Evolutionary conservation across 1,140 invertebrate genomes (phyloP).

Genomic region (Trichoplusia ni): DNA sequence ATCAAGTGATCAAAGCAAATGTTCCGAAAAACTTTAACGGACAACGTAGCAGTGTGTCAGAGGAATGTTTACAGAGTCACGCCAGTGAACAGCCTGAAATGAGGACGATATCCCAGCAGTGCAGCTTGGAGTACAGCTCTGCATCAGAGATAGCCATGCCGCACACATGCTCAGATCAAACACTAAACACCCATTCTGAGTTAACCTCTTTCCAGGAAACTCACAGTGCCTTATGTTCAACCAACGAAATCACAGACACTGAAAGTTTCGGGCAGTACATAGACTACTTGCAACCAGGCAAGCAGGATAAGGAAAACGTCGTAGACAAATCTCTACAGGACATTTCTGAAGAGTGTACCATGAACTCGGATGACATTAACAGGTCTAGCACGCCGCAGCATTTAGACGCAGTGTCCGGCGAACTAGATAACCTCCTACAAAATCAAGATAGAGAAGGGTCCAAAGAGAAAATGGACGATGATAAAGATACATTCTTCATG

Average conservation of each 20-base stretch:
- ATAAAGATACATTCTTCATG: conserved; percentile 72
- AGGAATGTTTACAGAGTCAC: conserved; percentile 72
- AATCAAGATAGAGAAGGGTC: conserved; percentile 52
- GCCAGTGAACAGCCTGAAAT: conserved; percentile 72
- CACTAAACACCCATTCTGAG: conserved; percentile 78
- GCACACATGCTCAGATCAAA: conserved; percentile 77
- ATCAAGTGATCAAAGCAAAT: conserved; percentile 80
- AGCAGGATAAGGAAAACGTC: conserved; percentile 57
- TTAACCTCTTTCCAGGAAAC: conserved; percentile 78
- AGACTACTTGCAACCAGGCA: conserved; percentile 71
- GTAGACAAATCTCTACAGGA: conserved; percentile 71
- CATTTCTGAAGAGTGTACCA: conserved; percentile 74
- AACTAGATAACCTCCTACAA: conserved; percentile 60
- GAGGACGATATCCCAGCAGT: conserved; percentile 79
- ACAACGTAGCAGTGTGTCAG: conserved; percentile 69
- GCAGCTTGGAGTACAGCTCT: conserved; percentile 78
- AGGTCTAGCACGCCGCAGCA: conserved; percentile 57
- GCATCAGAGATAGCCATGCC: conserved; percentile 77
- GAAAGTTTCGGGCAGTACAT: conserved; percentile 80
- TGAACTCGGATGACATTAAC: conserved; percentile 72
- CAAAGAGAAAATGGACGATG: conserved; percentile 66
- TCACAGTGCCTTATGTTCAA: conserved; percentile 77
- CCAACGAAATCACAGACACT: conserved; percentile 79
- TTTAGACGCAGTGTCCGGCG: conserved; percentile 47
- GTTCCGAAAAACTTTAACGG: conserved; percentile 62